Evolutionary conservation across 2,888 invertebrate species (phyloP).

Genomic region (Cylloceria caligata): DNA sequence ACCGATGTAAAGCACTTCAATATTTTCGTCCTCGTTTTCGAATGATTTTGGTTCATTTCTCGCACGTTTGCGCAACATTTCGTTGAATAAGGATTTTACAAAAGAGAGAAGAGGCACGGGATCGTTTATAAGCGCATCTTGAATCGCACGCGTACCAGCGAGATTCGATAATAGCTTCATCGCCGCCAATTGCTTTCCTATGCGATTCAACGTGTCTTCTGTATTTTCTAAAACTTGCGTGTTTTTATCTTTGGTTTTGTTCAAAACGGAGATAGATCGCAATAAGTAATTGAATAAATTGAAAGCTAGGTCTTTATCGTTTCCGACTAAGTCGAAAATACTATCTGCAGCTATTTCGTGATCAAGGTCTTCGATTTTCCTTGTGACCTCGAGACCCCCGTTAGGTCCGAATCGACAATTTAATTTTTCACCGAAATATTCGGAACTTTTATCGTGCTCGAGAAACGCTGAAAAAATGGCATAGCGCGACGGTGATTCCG

Average conservation of each 20-base stretch:
- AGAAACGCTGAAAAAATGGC: slow-evolving; percentile 76
- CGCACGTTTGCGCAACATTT: too few relatives aligned
- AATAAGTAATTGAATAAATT: slow-evolving; percentile 84
- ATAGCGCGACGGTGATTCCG: slow-evolving; percentile 68
- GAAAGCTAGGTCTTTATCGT: slow-evolving; percentile 75
- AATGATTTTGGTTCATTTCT: too few relatives aligned
- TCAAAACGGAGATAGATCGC: slow-evolving; percentile 71
- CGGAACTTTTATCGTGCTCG: slow-evolving; percentile 67
- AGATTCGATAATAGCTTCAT: slow-evolving; percentile 81
- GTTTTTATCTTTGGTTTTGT: slow-evolving; percentile 50
- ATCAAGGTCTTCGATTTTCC: slow-evolving; percentile 73
- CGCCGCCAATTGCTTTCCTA: slow-evolving; percentile 78
- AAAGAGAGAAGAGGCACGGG: slow-evolving; percentile 81
- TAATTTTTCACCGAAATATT: slow-evolving; percentile 77
- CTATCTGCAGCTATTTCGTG: slow-evolving; percentile 79
- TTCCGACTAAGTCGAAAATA: slow-evolving; percentile 80
- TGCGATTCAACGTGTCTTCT: slow-evolving; percentile 73
- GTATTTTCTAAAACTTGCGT: slow-evolving; percentile 70
- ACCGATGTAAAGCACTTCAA: slow-evolving; percentile 80
- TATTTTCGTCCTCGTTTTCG: slow-evolving; percentile 49
- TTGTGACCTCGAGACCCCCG: slow-evolving; percentile 76
- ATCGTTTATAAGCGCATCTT: slow-evolving; percentile 79
- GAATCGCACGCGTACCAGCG: slow-evolving; percentile 79
- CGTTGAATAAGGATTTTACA: slow-evolving; percentile 80
- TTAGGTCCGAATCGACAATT: slow-evolving; percentile 75